Percentiles rank a stretch among this genome's conserved stretches.
Conservation (phyloP, 2,888 invertebrate genomes). For the Melieria omissa region DNA sequence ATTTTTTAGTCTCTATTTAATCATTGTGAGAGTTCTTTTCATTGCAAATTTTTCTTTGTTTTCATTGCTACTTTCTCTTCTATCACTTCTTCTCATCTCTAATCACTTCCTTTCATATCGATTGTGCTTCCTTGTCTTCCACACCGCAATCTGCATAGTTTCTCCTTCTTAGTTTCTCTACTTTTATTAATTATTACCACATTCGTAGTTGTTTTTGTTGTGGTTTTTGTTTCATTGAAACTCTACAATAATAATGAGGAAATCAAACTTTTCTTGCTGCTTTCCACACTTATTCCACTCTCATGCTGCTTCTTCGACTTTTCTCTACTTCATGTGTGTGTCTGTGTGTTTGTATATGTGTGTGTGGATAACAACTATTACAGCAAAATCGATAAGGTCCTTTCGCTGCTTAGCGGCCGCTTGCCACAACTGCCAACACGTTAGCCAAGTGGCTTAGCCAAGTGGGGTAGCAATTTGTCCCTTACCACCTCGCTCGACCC, state of each 20-base stretch:
- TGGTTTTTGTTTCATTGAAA: slow-evolving; percentile 6
- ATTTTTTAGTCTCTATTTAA: no score
- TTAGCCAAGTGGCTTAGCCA: slow-evolving; percentile 31
- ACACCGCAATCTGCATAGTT: no score
- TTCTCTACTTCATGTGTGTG: slow-evolving; percentile 4
- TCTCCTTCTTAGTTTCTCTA: neutral
- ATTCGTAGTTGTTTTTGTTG: neutral
- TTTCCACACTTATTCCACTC: neutral
- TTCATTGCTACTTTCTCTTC: no score
- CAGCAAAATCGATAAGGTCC: slow-evolving; percentile 28
- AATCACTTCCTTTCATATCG: no score
- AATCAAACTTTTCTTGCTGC: slow-evolving; percentile 30
- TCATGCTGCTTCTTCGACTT: slow-evolving; percentile 6
- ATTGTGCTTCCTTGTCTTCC: no score
- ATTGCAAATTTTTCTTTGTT: no score
- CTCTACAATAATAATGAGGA: slow-evolving; percentile 34
- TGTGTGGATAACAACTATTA: slow-evolving; percentile 13
- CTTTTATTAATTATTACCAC: neutral
- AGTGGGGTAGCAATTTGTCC: neutral
- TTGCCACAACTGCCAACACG: neutral
- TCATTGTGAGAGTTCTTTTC: no score
- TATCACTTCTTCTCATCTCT: no score
- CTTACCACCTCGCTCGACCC: slow-evolving; percentile 7
- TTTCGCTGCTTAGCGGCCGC: neutral
- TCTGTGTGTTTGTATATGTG: neutral